Base-by-base conservation (phyloP, 2,113 vertebrate species). In the Sylvicapra grimmia region DNA sequence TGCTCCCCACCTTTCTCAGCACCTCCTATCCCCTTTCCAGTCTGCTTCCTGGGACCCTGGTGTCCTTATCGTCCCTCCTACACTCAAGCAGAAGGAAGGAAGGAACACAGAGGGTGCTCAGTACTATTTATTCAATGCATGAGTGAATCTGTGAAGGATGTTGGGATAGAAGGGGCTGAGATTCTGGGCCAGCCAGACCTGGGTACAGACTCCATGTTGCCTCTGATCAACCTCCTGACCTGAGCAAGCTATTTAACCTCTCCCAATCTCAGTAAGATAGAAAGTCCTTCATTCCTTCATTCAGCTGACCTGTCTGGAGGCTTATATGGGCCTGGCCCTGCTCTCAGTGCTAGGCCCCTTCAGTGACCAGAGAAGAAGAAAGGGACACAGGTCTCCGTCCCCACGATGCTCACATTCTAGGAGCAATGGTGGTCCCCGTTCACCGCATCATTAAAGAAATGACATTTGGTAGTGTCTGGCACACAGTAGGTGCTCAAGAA, bases 381-480 rank as follows among this genome's bases (percentile, higher is more conserved):
- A n/a, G n/a, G 80, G 13, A 29, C 49, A 9, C 3, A 21, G 44
- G 18, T 44, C 59, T 86, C 82, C 75, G 2, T 49, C 33, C 87
- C 51, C 23, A 0, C 3, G 5, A 3, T 49, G 16, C 85, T 25
- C 75, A 80, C 19, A 14, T 27, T 25, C 90, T 33, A 13, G 21
- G 29, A 72, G 15, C 15, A 13, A 40, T 6, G 6, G 16, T 9
- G 8, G 4, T 16, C 16, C 25, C 65, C 4, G 44, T 47, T 53
- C 19, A 16, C 14, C 1, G 4, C 5, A 10, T 29, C 2, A 12
- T 40, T 29, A 29, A 87, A 44, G 72, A 58, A 36, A 53, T 9
- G 33, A 15, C 2, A 13, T 40, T 40, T 0, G 0, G n/a, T 23
- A 6, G 56, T 31, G 12, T 25, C n/a, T 0, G 8, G 63, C 23